Evolutionary conservation across 2,113 vertebrate genomes (phyloP).

Genomic region (Nestor notabilis): DNA sequence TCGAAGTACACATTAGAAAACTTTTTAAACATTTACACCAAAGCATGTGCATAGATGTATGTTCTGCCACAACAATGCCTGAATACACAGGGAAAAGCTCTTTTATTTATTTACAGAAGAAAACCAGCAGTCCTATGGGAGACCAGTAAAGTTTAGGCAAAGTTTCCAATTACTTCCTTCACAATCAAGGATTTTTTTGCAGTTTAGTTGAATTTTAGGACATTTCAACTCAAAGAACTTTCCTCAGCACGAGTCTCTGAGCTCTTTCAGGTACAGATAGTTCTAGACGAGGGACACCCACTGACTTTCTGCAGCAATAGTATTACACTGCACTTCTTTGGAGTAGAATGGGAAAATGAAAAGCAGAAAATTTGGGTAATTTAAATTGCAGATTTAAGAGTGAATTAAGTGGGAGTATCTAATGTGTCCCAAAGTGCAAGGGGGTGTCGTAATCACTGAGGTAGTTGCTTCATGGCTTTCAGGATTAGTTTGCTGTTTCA

Average conservation of each 20-base stretch:
- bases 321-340: background rate
- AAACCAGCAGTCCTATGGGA: background rate
- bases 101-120: background rate
- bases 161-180: background rate
- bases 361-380: background rate
- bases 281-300: background rate
- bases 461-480: background rate
- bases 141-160: background rate
- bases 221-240: background rate
- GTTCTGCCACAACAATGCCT: background rate
- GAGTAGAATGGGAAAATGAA: background rate
- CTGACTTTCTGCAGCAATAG: background rate
- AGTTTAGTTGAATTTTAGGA: background rate
- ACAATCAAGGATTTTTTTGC: background rate
- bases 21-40: background rate
- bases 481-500: background rate
- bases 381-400: background rate
- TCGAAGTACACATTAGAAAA: background rate
- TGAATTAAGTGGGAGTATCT: background rate
- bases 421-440: background rate
- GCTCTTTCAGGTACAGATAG: background rate
- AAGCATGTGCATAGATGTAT: background rate
- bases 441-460: fast-evolving
- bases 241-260: background rate
- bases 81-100: background rate